Evolutionary conservation across 2,888 invertebrate genomes (phyloP).

Genomic region (Amblyjoppa proteus): DNA sequence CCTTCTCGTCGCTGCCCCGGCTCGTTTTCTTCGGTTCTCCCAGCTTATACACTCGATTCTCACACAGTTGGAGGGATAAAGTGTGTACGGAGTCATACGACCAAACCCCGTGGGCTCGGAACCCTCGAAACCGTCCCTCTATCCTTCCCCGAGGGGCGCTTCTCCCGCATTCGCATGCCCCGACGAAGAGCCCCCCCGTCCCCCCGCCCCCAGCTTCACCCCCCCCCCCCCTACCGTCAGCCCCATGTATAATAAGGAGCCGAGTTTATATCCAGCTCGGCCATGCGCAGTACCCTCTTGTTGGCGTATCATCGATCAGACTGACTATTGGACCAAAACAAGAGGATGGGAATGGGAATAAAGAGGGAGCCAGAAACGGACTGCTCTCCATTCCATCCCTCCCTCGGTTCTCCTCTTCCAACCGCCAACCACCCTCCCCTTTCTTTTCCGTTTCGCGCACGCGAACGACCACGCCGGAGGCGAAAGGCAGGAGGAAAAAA

Average conservation of each 20-base stretch:
- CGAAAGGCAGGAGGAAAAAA: not conserved
- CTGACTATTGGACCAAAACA: slow-evolving; percentile 84
- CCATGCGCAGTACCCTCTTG: slow-evolving; percentile 83
- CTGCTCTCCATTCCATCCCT: slow-evolving; percentile 2
- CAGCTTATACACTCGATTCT: not conserved
- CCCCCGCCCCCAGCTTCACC: no score
- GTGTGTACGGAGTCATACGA: slow-evolving; percentile 12
- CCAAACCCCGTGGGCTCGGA: slow-evolving; percentile 32
- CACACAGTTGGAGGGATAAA: not conserved
- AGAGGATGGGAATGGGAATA: slow-evolving; percentile 81
- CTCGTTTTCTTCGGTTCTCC: slow-evolving; percentile 14
- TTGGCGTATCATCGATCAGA: slow-evolving; percentile 85
- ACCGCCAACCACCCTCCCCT: not conserved
- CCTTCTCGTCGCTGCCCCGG: not conserved
- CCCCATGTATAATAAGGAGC: slow-evolving; percentile 82
- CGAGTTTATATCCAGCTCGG: slow-evolving; percentile 81
- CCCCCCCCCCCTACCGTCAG: slow-evolving; percentile 1
- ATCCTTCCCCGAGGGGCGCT: slow-evolving; percentile 43
- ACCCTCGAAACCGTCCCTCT: slow-evolving; percentile 37
- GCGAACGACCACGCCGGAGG: not conserved
- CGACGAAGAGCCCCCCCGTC: not conserved
- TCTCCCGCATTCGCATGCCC: slow-evolving; percentile 44
- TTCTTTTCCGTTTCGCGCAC: slow-evolving; percentile 10
- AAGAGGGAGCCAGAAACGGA: slow-evolving; percentile 68
- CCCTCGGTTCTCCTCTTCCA: not conserved